A percentile compares a stretch with the other conserved stretches of the same genome.
Conservation (phyloP, 2,113 vertebrate species). For the Sula dactylatra region DNA sequence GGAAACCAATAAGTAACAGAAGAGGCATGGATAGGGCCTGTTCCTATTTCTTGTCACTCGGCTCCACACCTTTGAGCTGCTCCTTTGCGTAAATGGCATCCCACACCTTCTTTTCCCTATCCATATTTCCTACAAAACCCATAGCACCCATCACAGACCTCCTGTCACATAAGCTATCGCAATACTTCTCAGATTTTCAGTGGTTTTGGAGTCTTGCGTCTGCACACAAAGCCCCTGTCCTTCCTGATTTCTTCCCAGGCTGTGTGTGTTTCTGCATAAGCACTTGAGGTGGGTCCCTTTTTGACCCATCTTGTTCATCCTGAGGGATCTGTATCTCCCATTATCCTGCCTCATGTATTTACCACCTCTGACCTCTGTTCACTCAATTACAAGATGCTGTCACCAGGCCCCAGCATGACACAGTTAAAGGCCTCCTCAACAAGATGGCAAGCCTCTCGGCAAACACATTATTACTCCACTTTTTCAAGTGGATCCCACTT, state of each 20-base stretch:
- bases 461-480: not conserved
- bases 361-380: not conserved
- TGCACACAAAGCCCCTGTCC: not conserved
- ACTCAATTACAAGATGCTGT: not conserved
- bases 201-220: rapidly evolving
- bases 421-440: not conserved
- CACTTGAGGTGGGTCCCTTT: not conserved
- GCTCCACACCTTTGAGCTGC: not conserved
- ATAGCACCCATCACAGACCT: not conserved
- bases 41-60: not conserved
- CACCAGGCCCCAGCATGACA: too few species aligned
- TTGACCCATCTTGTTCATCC: not conserved
- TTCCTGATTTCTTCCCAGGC: not conserved
- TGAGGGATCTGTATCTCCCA: not conserved
- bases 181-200: not conserved
- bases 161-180: not conserved
- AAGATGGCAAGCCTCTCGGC: not conserved
- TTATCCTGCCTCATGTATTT: not conserved
- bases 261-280: not conserved
- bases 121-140: not conserved
- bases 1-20: not conserved
- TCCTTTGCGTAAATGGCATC: rapidly evolving
- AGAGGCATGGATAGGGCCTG: not conserved
- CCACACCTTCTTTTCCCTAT: not conserved
- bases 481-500: not conserved